Evolutionary conservation across 1,140 invertebrate species (phyloP).

Genomic region (Amphibalanus amphitrite): DNA sequence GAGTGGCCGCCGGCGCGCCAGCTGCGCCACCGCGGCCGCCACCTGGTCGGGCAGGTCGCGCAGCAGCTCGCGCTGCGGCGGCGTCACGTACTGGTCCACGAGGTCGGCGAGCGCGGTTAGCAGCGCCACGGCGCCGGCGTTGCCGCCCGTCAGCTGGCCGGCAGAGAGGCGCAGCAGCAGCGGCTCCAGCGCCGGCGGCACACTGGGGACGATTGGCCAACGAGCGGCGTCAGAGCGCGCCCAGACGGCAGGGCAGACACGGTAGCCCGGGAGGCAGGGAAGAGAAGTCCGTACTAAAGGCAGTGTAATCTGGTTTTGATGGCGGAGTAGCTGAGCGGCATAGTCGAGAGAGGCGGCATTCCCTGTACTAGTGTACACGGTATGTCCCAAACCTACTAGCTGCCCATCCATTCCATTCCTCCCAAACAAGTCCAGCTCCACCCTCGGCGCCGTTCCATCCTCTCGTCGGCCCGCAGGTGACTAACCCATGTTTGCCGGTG

Average conservation of each 20-base stretch:
- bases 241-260: constrained; percentile 60
- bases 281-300: no score
- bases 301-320: no score
- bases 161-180: constrained; percentile 53
- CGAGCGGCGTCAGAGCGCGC: constrained; percentile 57
- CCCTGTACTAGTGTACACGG: no score
- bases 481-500: constrained; percentile 17
- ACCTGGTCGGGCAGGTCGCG: constrained; percentile 55
- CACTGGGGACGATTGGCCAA: constrained; percentile 56
- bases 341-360: no score
- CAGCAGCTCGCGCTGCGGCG: constrained; percentile 59
- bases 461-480: no score
- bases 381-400: no score
- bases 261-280: constrained; percentile 63
- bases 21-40: constrained; percentile 45
- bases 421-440: no score
- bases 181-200: constrained; percentile 49
- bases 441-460: no score
- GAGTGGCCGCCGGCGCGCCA: constrained; percentile 57
- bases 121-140: constrained; percentile 68
- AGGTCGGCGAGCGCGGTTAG: constrained; percentile 54
- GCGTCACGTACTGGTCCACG: constrained; percentile 51
- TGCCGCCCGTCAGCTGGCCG: constrained; percentile 56
- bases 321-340: no score
- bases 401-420: no score